Evolutionary conservation across 2,797 vertebrate species (phyloP), one percentile per base, ranked within the genome.

Genomic region (Premnoplex brunnescens): DNA sequence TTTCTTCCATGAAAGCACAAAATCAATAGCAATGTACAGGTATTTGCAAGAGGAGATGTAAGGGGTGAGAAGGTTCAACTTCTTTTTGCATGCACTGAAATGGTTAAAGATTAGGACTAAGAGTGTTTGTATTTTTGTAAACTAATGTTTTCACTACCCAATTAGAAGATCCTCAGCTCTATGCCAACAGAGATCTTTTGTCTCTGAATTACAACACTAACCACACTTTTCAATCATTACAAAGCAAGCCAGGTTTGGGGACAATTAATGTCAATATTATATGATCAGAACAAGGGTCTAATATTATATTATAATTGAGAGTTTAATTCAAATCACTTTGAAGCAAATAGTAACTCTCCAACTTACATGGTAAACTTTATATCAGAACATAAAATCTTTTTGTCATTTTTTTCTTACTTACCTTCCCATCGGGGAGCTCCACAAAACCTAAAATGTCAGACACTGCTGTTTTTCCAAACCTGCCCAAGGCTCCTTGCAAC

Each of bases 371-470:
- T 12, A 78, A 48, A 73, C 32, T 68, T 78, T n/a, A 20, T 51
- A 82, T 11, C 39, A 88, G 86, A 88, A 68, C 6, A 49, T 17
- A 67, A 60, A 80, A 77, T 24, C 32, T 59, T 56, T 62, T 44
- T 30, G 27, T 30, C n/a, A 58, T 32, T 52, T 85, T 85, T 62
- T 78, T 71, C 52, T 62, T 32, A 63, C 89, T 96, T 71, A 99
- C 99, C 98, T 99, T 99, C 83, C 99, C 99, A 97, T 99, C 99
- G 0, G 99, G 99, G 68, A 99, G 97, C 74, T 99, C 98, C 67
- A 99, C 97, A 49, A 98, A 99, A 81, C 99, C 98, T 73, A 98
- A 97, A 60, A 99, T 98, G 92, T 99, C 99, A 1, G 98, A 99
- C 12, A 98, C 93, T 9, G 98, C 59, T 24, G 98, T 99, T 97